Conservation (phyloP, 2,888 invertebrate species). For the Fragum whitleyi region DNA sequence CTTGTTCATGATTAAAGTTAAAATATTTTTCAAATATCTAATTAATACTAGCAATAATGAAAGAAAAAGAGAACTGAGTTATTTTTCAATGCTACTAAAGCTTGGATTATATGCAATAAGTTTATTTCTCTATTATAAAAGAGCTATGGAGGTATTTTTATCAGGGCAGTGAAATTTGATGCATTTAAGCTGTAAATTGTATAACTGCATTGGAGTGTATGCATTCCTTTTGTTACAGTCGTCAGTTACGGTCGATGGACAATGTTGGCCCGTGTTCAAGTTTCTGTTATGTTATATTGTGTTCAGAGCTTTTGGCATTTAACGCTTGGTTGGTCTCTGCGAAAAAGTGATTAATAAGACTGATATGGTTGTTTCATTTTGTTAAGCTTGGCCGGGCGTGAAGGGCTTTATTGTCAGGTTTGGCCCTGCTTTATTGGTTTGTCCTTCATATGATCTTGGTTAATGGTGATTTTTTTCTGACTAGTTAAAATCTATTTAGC, state of each 20-base stretch:
- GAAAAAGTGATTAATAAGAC: slow-evolving; percentile 53
- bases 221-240: slow-evolving; percentile 21
- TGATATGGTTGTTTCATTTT: slow-evolving; percentile 51
- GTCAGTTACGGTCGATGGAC: slow-evolving; percentile 42
- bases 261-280: slow-evolving; percentile 34
- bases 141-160: neutral
- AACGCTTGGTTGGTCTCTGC: slow-evolving; percentile 46
- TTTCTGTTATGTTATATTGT: slow-evolving; percentile 31
- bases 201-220: neutral
- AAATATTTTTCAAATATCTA: too few species aligned
- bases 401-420: slow-evolving; percentile 33
- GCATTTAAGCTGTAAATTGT: slow-evolving; percentile 8
- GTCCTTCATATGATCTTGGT: too few species aligned
- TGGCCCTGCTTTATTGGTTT: neutral
- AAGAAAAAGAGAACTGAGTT: too few species aligned
- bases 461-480: neutral
- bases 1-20: too few species aligned
- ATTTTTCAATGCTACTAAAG: too few species aligned
- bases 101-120: too few species aligned
- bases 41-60: too few species aligned
- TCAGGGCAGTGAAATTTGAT: neutral
- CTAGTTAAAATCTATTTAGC: too few species aligned
- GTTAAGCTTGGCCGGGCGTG: slow-evolving; percentile 42
- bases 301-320: slow-evolving; percentile 54
- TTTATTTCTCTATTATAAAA: too few species aligned